phyloP scores from a whole-genome alignment of 2,888 invertebrate species.

The Cynaeus angustus region DNA sequence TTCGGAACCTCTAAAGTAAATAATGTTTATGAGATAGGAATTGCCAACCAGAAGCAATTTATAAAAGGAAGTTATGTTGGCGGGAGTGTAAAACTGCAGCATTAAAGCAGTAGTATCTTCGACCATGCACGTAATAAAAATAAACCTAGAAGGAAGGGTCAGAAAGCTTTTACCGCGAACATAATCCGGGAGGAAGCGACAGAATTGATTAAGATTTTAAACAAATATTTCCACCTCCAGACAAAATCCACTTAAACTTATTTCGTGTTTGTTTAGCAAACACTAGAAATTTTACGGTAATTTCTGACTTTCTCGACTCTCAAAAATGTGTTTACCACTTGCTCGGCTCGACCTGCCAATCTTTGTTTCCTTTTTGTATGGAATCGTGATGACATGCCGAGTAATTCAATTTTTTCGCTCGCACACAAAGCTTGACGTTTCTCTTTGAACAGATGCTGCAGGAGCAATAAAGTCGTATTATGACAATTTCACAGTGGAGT shows the following conservation, averaged over 20 bases:
- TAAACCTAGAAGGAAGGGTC: conserved; percentile 5
- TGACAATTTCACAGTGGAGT: background rate
- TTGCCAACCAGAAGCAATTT: conserved; percentile 9
- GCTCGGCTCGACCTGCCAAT: conserved; percentile 1
- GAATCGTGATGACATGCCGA: background rate
- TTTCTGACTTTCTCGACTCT: too few relatives aligned
- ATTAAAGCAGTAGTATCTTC: background rate
- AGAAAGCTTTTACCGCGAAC: conserved; percentile 6
- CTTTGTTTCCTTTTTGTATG: conserved; percentile 1
- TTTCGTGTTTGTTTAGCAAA: too few relatives aligned
- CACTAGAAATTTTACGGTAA: too few relatives aligned
- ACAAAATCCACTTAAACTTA: too few relatives aligned
- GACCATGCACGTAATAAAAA: conserved; percentile 15
- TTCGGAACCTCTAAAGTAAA: background rate
- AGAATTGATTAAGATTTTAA: background rate
- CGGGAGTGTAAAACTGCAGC: conserved; percentile 10
- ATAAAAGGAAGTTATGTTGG: conserved; percentile 10
- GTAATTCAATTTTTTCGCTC: conserved; percentile 13
- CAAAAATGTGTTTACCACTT: too few relatives aligned
- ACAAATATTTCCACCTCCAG: too few relatives aligned
- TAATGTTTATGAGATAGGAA: conserved; percentile 19
- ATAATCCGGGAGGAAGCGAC: background rate
- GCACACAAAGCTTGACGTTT: conserved; percentile 1
- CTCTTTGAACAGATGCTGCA: conserved; percentile 6
- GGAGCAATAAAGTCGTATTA: conserved; percentile 3